A percentile compares a stretch with the other conserved stretches of the same genome.
phyloP scores from a whole-genome alignment of 1,140 invertebrate species.

The Drosophila nannoptera region DNA sequence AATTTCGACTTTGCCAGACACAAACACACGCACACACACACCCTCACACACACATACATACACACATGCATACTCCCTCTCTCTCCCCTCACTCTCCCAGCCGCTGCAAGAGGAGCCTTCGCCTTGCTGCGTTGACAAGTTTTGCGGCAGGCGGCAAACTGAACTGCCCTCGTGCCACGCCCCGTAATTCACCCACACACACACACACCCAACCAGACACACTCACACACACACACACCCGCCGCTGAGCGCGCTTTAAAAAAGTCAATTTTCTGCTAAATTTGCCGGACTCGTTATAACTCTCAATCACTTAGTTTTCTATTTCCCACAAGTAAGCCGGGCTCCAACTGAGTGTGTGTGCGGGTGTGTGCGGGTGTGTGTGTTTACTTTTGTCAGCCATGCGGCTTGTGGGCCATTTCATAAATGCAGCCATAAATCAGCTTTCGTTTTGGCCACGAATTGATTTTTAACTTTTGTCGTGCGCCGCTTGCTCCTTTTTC shows the following conservation, averaged over 20 bases:
- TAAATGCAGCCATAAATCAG: slow-evolving; percentile 78
- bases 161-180: slow-evolving; percentile 35
- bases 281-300: slow-evolving; percentile 76
- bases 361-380: slow-evolving; percentile 9
- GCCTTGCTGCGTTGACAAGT: slow-evolving; percentile 61
- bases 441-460: slow-evolving; percentile 73
- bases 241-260: slow-evolving; percentile 60
- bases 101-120: slow-evolving; percentile 5
- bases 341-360: slow-evolving; percentile 35
- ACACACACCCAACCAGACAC: not conserved
- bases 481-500: slow-evolving; percentile 46
- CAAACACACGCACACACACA: not conserved
- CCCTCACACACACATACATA: not conserved
- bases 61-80: no score
- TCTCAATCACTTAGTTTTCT: slow-evolving; percentile 77
- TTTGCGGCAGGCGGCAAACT: slow-evolving; percentile 29
- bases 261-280: slow-evolving; percentile 79
- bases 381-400: slow-evolving; percentile 39
- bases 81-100: not conserved
- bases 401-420: slow-evolving; percentile 61
- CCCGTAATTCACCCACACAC: not conserved
- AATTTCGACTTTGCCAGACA: slow-evolving; percentile 53
- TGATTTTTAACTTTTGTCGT: slow-evolving; percentile 73
- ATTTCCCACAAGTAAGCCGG: slow-evolving; percentile 55
- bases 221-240: not conserved